A percentile compares a stretch with the other conserved stretches of the same genome.
phyloP scores from a whole-genome alignment of 2,113 vertebrate species.

The Phyllostomus discolor region DNA sequence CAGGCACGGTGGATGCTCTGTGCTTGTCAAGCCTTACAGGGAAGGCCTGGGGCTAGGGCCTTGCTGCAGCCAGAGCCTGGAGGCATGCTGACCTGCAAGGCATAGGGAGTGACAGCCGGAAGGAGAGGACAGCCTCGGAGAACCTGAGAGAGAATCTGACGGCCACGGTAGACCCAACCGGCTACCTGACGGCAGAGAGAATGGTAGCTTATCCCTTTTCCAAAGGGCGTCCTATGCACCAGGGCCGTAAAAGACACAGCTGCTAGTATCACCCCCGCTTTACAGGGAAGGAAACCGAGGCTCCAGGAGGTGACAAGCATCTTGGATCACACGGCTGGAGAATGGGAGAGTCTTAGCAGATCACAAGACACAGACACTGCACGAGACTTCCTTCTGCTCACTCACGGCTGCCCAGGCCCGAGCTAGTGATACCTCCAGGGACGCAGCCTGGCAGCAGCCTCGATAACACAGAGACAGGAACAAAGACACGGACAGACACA shows the following conservation, averaged over 20 bases:
- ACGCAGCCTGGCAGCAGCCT: not conserved
- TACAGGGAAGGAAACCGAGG: not conserved
- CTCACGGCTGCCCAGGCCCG: not conserved
- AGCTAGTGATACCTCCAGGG: not conserved
- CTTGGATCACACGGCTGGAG: not conserved
- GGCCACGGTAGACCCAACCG: rapidly evolving
- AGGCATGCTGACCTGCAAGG: not conserved
- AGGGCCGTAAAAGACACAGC: rapidly evolving
- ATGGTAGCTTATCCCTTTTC: not conserved
- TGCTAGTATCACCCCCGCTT: not conserved
- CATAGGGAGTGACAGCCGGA: not conserved
- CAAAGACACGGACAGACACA: not conserved
- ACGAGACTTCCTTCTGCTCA: not conserved
- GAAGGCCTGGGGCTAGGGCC: not conserved
- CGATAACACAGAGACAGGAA: not conserved
- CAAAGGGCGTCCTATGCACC: not conserved
- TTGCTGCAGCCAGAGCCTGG: not conserved
- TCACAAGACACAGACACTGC: not conserved
- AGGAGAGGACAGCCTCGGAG: not conserved
- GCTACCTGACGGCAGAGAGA: not conserved
- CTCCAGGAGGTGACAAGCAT: not conserved
- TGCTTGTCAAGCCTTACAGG: not conserved
- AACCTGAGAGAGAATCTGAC: not conserved
- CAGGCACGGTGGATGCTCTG: rapidly evolving
- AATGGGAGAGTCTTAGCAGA: not conserved